Percentiles rank a stretch among this genome's conserved stretches.
Evolutionary conservation across 30 jellyfish, hydroid and myxozoan species (phyloP).

Genomic region (Euphysa ruthae): DNA sequence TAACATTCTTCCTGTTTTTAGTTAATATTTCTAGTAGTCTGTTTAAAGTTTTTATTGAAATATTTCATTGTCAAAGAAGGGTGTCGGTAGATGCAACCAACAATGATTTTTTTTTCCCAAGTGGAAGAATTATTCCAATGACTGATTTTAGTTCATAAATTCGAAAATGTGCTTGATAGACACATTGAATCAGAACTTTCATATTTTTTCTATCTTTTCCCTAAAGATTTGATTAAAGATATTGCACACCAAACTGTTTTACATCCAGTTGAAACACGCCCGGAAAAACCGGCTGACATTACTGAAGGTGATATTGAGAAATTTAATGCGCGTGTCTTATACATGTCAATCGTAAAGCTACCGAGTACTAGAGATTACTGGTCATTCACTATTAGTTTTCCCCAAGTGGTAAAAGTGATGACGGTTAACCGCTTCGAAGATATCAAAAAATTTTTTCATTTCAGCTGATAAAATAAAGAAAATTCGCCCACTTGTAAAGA

Average conservation of each 20-base stretch:
- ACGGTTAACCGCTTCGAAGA: conserved; percentile 26
- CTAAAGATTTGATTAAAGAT: background rate
- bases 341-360: conserved; percentile 6
- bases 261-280: conserved; percentile 31
- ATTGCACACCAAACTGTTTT: conserved; percentile 12
- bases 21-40: no score
- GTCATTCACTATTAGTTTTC: background rate
- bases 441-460: conserved; percentile 17
- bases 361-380: conserved; percentile 35
- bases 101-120: no score
- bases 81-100: no score
- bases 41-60: no score
- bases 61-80: no score
- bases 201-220: background rate
- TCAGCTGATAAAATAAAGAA: background rate
- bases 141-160: no score
- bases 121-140: no score
- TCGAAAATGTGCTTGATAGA: no score
- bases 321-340: conserved; percentile 13
- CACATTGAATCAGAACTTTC: background rate
- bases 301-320: conserved; percentile 14
- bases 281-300: background rate
- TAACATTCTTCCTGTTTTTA: no score
- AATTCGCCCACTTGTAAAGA: conserved; percentile 11
- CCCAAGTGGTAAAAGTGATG: background rate